Evolutionary conservation across 2,113 vertebrate species (phyloP).

Genomic region (Percopsis transmontana): DNA sequence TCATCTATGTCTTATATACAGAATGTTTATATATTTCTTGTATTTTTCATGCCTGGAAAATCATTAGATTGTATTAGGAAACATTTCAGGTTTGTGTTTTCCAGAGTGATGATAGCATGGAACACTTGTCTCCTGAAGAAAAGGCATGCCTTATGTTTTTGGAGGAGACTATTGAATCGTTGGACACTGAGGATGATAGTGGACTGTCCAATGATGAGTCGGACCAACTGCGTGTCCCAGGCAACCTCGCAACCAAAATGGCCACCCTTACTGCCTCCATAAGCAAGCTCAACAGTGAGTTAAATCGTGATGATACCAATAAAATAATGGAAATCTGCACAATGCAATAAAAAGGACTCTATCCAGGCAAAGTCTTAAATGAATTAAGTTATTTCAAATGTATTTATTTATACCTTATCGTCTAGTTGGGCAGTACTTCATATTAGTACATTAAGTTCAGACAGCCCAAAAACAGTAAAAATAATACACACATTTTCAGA

Average conservation of each 20-base stretch:
- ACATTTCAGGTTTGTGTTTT: slow-evolving; percentile 18
- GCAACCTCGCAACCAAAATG: slow-evolving; percentile 56
- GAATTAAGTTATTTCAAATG: too few species aligned
- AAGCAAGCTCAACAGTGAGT: slow-evolving; percentile 61
- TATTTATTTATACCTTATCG: too few species aligned
- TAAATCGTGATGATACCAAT: background rate
- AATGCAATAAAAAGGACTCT: too few species aligned
- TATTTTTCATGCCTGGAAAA: background rate
- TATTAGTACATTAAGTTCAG: too few species aligned
- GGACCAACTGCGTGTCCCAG: slow-evolving; percentile 44
- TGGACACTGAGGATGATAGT: slow-evolving; percentile 86
- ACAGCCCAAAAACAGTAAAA: too few species aligned
- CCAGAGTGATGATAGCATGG: slow-evolving; percentile 86
- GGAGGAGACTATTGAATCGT: slow-evolving; percentile 90
- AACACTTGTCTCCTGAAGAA: slow-evolving; percentile 90
- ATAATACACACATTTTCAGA: too few species aligned
- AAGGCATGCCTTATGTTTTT: slow-evolving; percentile 92
- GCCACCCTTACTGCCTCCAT: slow-evolving; percentile 63
- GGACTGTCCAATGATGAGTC: slow-evolving; percentile 80
- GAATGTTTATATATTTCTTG: too few species aligned
- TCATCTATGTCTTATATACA: too few species aligned
- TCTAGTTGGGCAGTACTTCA: too few species aligned
- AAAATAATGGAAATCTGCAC: too few species aligned
- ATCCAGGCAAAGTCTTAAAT: too few species aligned
- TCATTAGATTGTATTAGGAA: too few species aligned